Evolutionary conservation across 2,113 vertebrate genomes (phyloP), one percentile per base, ranked within the genome.

Genomic region (Hyla sarda): DNA sequence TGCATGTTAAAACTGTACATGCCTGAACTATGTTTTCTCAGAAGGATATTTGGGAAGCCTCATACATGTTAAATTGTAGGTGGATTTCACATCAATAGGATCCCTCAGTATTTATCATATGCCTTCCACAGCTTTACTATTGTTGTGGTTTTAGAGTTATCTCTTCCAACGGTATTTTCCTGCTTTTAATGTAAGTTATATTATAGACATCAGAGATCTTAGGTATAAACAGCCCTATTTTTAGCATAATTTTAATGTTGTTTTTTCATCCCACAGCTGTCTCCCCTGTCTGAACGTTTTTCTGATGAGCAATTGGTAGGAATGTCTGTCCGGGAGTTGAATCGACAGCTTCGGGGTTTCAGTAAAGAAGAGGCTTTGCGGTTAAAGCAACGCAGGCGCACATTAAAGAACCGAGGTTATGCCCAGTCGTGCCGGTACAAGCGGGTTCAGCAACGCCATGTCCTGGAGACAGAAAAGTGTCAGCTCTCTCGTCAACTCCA

Each of bases 341-440:
- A 97, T 92, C 93, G 96, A 47, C 96, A 96, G 90, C 93, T 98
- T 88, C 94, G 96, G 0, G 96, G 96, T 17, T 96, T 97, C 87
- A 96, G 96, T 67, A 96, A 96, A 88, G 96, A 97, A 0, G 96
- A 97, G 89, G 96, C 96, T 84, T 93, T 96, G 87, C 92, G 96
- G 74, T 89, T 97, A 87, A 97, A 98, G 91, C 97, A 98, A 93
- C 95, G 96, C 11, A 94, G 96, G 0, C 96, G 97, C 87, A 97
- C 97, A 0, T 93, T 98, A 82, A 98, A 97, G 92, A 97, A 97
- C 93, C 96, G 96, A 0, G 96, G 96, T 65, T 98, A 98, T 21
- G 97, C 97, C 19, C 97, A 98, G 92, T 97, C 96, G 90, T 98
- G 97, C 88, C 96, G 96, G 82, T 96, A 95, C 91, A 98, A 97